A percentile compares a stretch with the other conserved stretches of the same genome.
These are phyloP conservation scores for Trematomus loennbergii DNA, from an alignment of 2,113 vertebrate species.

Conservation along the genomic window DNA sequence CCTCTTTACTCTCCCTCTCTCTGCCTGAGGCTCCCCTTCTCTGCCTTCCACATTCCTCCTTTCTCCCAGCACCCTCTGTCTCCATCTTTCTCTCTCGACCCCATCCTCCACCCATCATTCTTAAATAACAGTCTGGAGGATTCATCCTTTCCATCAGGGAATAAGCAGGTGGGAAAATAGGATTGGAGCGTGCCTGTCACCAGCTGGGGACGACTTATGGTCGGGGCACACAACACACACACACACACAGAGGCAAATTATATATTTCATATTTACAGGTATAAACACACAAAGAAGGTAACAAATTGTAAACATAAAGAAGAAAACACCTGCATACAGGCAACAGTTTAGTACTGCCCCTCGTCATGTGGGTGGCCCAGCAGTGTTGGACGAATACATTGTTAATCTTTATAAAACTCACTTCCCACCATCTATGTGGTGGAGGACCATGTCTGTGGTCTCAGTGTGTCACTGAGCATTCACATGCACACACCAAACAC, in stretches of 20 bases:
- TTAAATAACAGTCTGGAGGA: constrained; percentile 83
- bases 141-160: constrained; percentile 76
- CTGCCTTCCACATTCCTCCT: neutral
- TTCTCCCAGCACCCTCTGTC: neutral
- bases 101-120: constrained; percentile 77
- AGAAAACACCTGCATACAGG: constrained; percentile 15
- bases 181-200: constrained; percentile 78
- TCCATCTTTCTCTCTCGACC: constrained; percentile 21
- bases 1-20: neutral
- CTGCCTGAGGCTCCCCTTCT: neutral
- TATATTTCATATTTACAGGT: neutral
- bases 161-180: constrained; percentile 78
- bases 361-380: constrained; percentile 2
- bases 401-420: constrained; percentile 32
- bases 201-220: constrained; percentile 67
- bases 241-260: constrained; percentile 33
- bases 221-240: constrained; percentile 50
- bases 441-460: constrained; percentile 27
- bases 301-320: constrained; percentile 6
- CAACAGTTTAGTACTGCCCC: neutral
- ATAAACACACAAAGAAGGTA: constrained; percentile 9
- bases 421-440: constrained; percentile 29
- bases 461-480: constrained; percentile 2
- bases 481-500: constrained; percentile 9
- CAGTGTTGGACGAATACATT: neutral